These are phyloP conservation scores for Cheilosia scutellata DNA, from an alignment of 2,888 invertebrate species.

Conservation along the genomic window DNA sequence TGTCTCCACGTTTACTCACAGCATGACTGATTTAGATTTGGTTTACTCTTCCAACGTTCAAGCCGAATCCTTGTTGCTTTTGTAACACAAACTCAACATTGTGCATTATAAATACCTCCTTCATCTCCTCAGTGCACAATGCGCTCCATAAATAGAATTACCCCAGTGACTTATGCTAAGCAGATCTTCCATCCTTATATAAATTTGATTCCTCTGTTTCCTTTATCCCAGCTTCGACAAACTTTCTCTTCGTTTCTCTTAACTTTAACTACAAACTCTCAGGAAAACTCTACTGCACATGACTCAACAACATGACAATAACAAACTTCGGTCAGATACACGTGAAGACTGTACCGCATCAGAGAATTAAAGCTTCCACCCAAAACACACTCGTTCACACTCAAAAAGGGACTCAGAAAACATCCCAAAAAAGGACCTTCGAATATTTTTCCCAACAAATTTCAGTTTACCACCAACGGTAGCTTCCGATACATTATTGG, in stretches of 20 bases:
- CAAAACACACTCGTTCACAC: constrained; percentile 10
- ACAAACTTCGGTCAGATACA: constrained; percentile 42
- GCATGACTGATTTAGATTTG: background rate
- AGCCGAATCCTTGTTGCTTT: background rate
- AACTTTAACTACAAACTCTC: constrained; percentile 5
- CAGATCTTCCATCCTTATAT: constrained; percentile 27
- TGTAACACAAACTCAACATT: background rate
- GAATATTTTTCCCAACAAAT: constrained; percentile 70
- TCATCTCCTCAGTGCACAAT: background rate
- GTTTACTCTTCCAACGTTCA: background rate
- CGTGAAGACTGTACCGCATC: constrained; percentile 67
- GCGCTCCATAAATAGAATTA: constrained; percentile 20
- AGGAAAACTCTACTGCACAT: constrained; percentile 37
- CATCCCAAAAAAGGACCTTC: constrained; percentile 73
- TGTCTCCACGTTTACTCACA: background rate
- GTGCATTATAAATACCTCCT: background rate
- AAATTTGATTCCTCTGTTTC: background rate
- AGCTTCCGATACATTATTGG: constrained; percentile 75
- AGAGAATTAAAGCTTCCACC: constrained; percentile 45
- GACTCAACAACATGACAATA: constrained; percentile 57
- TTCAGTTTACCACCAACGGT: constrained; percentile 75
- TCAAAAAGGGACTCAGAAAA: constrained; percentile 42
- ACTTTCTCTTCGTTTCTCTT: constrained; percentile 23
- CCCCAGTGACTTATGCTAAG: constrained; percentile 30
- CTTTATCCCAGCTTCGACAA: background rate